Conservation (phyloP, 2,888 invertebrate genomes). For the Noctua comes region DNA sequence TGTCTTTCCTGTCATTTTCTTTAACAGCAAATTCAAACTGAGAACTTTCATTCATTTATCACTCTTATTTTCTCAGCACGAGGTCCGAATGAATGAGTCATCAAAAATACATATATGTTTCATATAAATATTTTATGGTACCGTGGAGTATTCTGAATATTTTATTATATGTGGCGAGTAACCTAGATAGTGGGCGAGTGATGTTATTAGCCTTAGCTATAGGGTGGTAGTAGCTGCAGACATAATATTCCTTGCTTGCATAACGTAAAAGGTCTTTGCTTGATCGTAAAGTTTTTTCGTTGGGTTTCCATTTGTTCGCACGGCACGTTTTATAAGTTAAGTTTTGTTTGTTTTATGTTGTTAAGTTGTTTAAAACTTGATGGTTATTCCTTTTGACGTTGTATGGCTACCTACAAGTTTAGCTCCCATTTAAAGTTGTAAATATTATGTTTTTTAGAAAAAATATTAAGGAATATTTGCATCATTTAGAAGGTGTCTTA, state of each 20-base stretch:
- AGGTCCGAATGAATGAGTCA: constrained; percentile 51
- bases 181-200: constrained; percentile 20
- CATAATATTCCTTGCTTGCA: constrained; percentile 73
- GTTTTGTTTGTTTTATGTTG: constrained; percentile 3
- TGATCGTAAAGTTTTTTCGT: constrained; percentile 66
- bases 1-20: constrained; percentile 51
- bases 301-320: constrained; percentile 63
- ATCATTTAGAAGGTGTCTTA: neutral
- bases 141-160: constrained; percentile 42
- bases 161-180: constrained; percentile 19
- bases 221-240: constrained; percentile 63
- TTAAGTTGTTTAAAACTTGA: constrained; percentile 5
- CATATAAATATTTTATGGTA: constrained; percentile 50
- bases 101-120: constrained; percentile 44
- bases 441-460: neutral
- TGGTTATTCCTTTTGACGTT: constrained; percentile 4
- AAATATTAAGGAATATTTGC: neutral
- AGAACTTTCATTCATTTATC: constrained; percentile 50
- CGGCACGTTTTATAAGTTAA: constrained; percentile 58
- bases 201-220: constrained; percentile 36
- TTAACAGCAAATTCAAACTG: constrained; percentile 40
- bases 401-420: neutral
- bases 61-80: constrained; percentile 30
- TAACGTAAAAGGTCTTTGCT: constrained; percentile 73
- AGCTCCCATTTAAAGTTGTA: constrained; percentile 1